Evolutionary conservation across 2,797 vertebrate genomes (phyloP), one percentile per base, ranked within the genome.

Genomic region (Sebastes jordani): DNA sequence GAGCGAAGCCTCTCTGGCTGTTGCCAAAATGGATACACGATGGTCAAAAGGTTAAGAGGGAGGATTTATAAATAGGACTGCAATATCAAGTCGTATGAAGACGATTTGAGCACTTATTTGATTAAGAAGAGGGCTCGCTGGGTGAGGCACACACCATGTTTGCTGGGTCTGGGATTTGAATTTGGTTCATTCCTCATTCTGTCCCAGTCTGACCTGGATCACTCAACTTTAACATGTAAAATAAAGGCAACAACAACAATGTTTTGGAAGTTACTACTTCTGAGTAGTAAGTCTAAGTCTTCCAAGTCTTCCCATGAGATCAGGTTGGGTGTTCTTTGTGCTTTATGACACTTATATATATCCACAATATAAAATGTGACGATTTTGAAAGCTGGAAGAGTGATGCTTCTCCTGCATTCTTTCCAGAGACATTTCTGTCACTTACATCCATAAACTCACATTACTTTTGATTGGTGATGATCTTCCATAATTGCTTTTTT

Each of bases 1-100:
- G 29, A 36, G 55, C 30, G 27, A 88, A 82, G 84, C 71, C 7
- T 16, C 76, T 65, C 84, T 72, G 80, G 32, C 69, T 69, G 76
- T 82, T 84, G 71, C 77, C 32, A 76, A 85, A 85, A 81, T 81
- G 82, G 56, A 81, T 78, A 36, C 63, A 27, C 4, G 14, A 36
- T 68, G 80, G 72, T 80, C 77, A 83, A 80, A 86, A 76, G 76
- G 77, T 83, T 80, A 85, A 85, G 70, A 62, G 34, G 69, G 59
- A 52, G 74, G 34, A 62, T 85, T 78, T 84, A 84, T 87, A 88
- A 88, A 91, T 88, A 89, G 66, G 75, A 73, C 56, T 23, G 42
- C 27, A n/a, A 22, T 36, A 78, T 80, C n/a, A 73, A 78, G 54
- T 64, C 58, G 42, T 63, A 56, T 61, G 14, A 16, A 72, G 29